Evolutionary conservation across 2,797 vertebrate genomes (phyloP), one percentile per base, ranked within the genome.

Genomic region (Mus minutoides): DNA sequence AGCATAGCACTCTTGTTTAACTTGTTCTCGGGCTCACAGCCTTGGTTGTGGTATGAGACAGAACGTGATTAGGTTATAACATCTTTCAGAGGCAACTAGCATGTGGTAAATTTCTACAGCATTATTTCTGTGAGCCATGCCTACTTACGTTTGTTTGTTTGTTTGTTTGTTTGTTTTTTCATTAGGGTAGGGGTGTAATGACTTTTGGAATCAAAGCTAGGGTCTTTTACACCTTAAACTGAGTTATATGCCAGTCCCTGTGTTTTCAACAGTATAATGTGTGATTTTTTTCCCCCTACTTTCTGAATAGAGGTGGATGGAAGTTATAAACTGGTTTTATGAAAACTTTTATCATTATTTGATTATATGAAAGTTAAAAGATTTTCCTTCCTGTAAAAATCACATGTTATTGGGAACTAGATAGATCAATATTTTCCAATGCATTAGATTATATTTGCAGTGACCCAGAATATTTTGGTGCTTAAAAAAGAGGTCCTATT

Each of bases 51-150:
- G 0, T 73, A 9, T 92, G 52, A 94, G 80, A 87, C 86, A 88
- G 46, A 92, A 54, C 92, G n/a, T 71, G 12, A 90, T 91, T 93
- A 93, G 73, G 54, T 64, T 8, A 14, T 86, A 56, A 24, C 46
- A 40, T 85, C 43, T 90, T 95, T 92, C 64, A 92, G 67, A 90
- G 56, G 13, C 29, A 85, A 79, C 58, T 71, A 73, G 75, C 22
- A 46, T 24, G 73, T 16, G 37, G 37, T 73, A 88, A 71, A 77
- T 80, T 92, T 90, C 82, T 54, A 11, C 46, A 76, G 31, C 86
- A 11, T 93, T 86, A 22, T 94, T 82, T 96, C 46, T 37, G 67
- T 95, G 64, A 58, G 46, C 88, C 21, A 11, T 16, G 4, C 52
- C 31, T 93, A 76, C 17, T 79, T 92, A 40, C 62, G 17, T 84